Evolutionary conservation across 2,888 invertebrate genomes (phyloP).

Genomic region (Macrosoma leucophasiata): DNA sequence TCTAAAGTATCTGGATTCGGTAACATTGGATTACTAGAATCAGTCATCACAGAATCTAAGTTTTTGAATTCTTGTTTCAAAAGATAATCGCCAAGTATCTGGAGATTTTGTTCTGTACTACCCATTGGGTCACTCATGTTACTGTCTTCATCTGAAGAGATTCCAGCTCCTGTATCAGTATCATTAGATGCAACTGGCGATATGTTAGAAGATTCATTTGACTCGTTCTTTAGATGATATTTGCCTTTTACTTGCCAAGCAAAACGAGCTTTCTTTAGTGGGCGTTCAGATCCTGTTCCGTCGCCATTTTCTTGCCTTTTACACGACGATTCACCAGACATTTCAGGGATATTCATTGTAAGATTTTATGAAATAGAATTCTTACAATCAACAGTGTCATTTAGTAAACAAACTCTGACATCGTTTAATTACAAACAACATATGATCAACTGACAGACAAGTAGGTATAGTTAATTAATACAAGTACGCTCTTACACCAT

Average conservation of each 20-base stretch:
- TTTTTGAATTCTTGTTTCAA: conserved; percentile 53
- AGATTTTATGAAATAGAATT: conserved; percentile 27
- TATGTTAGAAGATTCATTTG: conserved; percentile 30
- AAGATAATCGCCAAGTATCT: conserved; percentile 55
- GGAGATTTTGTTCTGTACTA: conserved; percentile 52
- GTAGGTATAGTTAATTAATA: conserved; percentile 46
- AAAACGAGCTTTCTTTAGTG: conserved; percentile 79
- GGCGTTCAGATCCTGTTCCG: conserved; percentile 71
- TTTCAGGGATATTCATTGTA: conserved; percentile 52
- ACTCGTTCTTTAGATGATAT: conserved; percentile 74
- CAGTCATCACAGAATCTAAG: conserved; percentile 44
- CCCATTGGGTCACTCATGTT: conserved; percentile 34
- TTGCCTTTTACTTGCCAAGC: conserved; percentile 81
- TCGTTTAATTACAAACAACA: conserved; percentile 67
- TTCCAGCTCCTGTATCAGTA: conserved; percentile 29
- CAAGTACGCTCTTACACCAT: no score
- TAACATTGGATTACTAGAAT: conserved; percentile 38
- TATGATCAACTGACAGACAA: conserved; percentile 70
- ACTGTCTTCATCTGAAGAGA: conserved; percentile 35
- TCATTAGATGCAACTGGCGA: conserved; percentile 26
- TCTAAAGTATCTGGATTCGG: conserved; percentile 39
- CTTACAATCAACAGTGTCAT: conserved; percentile 41
- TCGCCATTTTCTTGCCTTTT: conserved; percentile 72
- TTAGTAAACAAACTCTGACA: conserved; percentile 73
- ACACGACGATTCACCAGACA: conserved; percentile 62